Percentiles rank a stretch among this genome's conserved stretches.
phyloP scores from a whole-genome alignment of 2,888 invertebrate genomes.

The Hyppa rectilinea region DNA sequence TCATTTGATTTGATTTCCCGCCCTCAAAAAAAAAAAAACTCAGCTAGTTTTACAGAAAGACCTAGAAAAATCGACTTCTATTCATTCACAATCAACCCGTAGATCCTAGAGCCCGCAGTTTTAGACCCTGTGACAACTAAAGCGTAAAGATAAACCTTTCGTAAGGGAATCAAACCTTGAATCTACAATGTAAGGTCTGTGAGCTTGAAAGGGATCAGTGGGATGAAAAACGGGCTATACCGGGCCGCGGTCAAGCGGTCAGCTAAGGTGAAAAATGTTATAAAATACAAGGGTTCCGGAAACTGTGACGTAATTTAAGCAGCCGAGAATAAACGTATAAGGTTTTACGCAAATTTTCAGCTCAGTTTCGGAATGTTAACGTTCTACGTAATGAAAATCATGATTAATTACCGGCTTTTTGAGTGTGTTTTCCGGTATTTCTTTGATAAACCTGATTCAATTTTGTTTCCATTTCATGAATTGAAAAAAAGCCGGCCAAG shows the following conservation, averaged over 20 bases:
- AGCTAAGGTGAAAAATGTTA: conserved; percentile 38
- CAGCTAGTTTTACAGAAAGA: conserved; percentile 3
- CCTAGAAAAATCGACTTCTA: conserved; percentile 9
- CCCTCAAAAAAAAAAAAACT: too few relatives aligned
- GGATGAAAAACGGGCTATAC: conserved; percentile 48
- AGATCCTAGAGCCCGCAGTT: conserved; percentile 47
- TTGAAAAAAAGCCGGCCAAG: too few relatives aligned
- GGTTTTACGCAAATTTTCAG: background rate
- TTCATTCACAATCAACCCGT: conserved; percentile 45
- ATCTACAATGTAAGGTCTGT: conserved; percentile 48
- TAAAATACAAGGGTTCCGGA: conserved; percentile 32
- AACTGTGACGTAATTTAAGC: conserved; percentile 5
- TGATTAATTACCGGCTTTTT: conserved; percentile 12
- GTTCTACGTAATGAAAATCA: background rate
- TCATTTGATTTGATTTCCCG: too few relatives aligned
- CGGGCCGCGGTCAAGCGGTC: conserved; percentile 45
- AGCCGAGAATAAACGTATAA: background rate
- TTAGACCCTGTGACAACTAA: conserved; percentile 54
- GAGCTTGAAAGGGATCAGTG: conserved; percentile 62
- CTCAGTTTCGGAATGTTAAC: conserved; percentile 9
- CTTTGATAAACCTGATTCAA: background rate
- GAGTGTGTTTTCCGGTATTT: background rate
- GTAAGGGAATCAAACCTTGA: conserved; percentile 56
- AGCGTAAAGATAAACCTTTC: conserved; percentile 66
- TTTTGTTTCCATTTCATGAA: background rate